Base-by-base conservation (phyloP, 2,113 vertebrate genomes). In the Tetraodon nigroviridis region DNA sequence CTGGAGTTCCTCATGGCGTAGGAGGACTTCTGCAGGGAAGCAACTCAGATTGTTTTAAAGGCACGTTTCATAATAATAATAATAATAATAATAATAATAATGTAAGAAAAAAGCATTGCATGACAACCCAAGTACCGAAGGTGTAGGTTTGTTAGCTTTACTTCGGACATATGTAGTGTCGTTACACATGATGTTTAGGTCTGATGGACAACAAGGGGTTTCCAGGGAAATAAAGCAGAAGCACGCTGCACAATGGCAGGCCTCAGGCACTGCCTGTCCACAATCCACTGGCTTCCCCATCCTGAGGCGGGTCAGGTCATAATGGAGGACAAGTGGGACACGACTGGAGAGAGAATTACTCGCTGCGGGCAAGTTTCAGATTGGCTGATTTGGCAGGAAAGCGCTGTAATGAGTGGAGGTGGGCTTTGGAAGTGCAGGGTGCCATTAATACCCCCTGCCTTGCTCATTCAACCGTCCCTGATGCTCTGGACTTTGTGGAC, bases 111-210 rank as follows among this genome's bases (percentile, higher is more conserved):
- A 67, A 69, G 42, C 64, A 47, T 69, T 80, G 85, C 87, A 89
- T 89, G 87, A 77, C 72, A 70, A 75, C 51, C 73, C 67, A 61
- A 51, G 32, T 37, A 67, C 49, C 59, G 80, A 79, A 58, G 70
- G 79, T 64, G 64, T 82, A 79, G 62, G 65, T 74, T 54, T 64
- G 62, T 73, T 83, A 87, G 78, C 74, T 77, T 73, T 84, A 83
- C 55, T 72, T 56, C 69, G 51, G 74, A 79, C 63, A 72, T 61
- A 76, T 6, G 20, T 67, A 51, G 41, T 62, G 48, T 58, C 53
- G 19, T 63, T 62, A 76, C 57, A 57, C 12, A 5, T 67, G 32
- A 55, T 76, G 55, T 51, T 32, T 61, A 45, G 73, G 20, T 61
- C 40, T 14, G 5, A 20, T 19, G 52, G 17, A 37, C 27, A 61